These are phyloP conservation scores for Tromatobia lineatoria DNA, from an alignment of 2,888 invertebrate genomes.

Conservation along the genomic window DNA sequence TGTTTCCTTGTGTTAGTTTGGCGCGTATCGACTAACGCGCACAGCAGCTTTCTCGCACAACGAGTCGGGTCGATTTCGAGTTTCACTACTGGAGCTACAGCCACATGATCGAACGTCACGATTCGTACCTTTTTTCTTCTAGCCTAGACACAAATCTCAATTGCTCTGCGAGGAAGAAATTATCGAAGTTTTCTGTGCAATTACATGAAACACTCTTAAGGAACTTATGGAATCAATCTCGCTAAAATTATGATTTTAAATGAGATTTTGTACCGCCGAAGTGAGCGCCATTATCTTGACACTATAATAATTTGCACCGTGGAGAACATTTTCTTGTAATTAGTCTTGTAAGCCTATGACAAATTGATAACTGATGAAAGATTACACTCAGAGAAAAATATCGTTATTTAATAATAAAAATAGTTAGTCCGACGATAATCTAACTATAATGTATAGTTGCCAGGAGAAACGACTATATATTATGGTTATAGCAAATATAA, in stretches of 20 bases:
- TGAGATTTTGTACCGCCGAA: constrained; percentile 16
- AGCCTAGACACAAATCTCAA: neutral
- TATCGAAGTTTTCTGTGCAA: neutral
- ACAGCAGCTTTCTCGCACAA: constrained; percentile 30
- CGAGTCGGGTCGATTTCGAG: constrained; percentile 23
- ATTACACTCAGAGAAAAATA: no score
- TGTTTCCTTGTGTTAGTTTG: constrained; percentile 4
- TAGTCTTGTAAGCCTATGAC: no score
- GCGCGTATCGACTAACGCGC: constrained; percentile 16
- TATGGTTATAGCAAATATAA: no score
- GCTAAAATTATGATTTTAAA: constrained; percentile 18
- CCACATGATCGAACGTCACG: neutral
- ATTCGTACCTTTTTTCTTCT: neutral
- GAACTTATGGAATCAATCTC: neutral
- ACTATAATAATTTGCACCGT: no score
- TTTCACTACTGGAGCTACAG: neutral
- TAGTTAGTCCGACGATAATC: no score
- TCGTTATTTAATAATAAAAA: no score
- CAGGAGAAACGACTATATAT: no score
- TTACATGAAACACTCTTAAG: neutral
- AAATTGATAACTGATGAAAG: no score
- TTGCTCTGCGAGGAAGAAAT: neutral
- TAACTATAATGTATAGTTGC: no score
- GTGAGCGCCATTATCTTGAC: neutral
- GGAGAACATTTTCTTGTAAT: no score